Evolutionary conservation across 2,888 invertebrate genomes (phyloP).

Genomic region (Pilophorus perplexus): DNA sequence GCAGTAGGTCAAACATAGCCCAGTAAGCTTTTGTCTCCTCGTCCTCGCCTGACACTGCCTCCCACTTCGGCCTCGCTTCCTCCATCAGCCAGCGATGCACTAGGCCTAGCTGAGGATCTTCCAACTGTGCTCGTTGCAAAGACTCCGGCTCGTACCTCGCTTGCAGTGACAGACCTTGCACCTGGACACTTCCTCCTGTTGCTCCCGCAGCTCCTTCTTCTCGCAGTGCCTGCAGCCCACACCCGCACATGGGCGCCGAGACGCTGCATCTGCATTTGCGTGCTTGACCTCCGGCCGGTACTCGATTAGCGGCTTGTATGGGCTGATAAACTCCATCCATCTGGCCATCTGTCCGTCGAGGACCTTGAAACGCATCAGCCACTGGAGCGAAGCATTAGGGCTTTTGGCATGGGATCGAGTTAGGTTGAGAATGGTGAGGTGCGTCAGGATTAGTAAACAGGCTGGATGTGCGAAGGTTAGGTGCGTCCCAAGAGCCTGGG

Average conservation of each 20-base stretch:
- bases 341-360: slow-evolving; percentile 46
- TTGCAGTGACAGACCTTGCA: not conserved
- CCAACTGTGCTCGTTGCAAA: not conserved
- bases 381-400: slow-evolving; percentile 16
- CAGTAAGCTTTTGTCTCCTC: too few species aligned
- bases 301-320: not conserved
- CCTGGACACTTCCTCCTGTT: not conserved
- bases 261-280: slow-evolving; percentile 48
- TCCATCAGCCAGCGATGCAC: not conserved
- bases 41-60: not conserved
- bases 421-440: too few species aligned
- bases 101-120: not conserved
- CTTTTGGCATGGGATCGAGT: too few species aligned
- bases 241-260: slow-evolving; percentile 45
- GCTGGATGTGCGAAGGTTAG: too few species aligned
- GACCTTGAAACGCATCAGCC: not conserved
- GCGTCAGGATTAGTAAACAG: too few species aligned
- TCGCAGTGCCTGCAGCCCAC: slow-evolving; percentile 22
- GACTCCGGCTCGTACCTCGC: too few species aligned
- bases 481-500: too few species aligned
- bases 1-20: too few species aligned
- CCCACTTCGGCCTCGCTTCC: not conserved
- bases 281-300: slow-evolving; percentile 45
- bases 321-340: slow-evolving; percentile 49
- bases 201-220: too few species aligned